A percentile compares a stretch with the other conserved stretches of the same genome.
phyloP scores from a whole-genome alignment of 2,888 invertebrate genomes.

The Platycheirus albimanus region DNA sequence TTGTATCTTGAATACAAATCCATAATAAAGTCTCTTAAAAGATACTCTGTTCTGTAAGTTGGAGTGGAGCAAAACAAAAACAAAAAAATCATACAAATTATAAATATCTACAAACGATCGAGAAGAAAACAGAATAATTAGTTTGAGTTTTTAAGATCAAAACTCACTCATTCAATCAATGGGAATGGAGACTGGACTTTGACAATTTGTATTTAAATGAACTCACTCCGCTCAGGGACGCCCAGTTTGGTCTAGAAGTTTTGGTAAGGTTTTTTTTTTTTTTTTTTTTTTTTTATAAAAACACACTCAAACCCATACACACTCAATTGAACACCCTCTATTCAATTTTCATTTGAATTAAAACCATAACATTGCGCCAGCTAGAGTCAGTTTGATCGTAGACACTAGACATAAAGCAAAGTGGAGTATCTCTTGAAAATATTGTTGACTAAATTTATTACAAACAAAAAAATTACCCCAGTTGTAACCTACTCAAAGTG shows the following conservation, averaged over 20 bases:
- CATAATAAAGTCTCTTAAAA: background rate
- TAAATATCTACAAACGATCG: background rate
- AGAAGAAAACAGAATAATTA: background rate
- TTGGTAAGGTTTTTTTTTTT: constrained; percentile 24
- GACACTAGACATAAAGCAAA: constrained; percentile 49
- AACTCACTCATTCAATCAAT: no score
- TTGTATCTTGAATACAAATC: constrained; percentile 4
- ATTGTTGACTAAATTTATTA: no score
- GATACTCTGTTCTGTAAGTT: no score
- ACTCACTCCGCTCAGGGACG: constrained; percentile 60
- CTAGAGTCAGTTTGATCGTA: constrained; percentile 58
- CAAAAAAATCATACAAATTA: background rate
- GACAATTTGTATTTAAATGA: background rate
- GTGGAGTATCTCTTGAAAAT: constrained; percentile 11
- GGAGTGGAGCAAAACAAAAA: constrained; percentile 2
- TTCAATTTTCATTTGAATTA: constrained; percentile 41
- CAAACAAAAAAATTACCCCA: no score
- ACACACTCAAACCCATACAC: constrained; percentile 12
- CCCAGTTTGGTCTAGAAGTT: constrained; percentile 49
- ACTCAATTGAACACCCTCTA: constrained; percentile 10
- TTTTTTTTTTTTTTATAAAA: constrained; percentile 2
- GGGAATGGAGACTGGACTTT: no score
- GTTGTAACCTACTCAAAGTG: constrained; percentile 16
- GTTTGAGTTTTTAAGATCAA: background rate
- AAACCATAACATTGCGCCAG: constrained; percentile 31